phyloP scores from a whole-genome alignment of 2,797 vertebrate species.

The Danio kyathit region DNA sequence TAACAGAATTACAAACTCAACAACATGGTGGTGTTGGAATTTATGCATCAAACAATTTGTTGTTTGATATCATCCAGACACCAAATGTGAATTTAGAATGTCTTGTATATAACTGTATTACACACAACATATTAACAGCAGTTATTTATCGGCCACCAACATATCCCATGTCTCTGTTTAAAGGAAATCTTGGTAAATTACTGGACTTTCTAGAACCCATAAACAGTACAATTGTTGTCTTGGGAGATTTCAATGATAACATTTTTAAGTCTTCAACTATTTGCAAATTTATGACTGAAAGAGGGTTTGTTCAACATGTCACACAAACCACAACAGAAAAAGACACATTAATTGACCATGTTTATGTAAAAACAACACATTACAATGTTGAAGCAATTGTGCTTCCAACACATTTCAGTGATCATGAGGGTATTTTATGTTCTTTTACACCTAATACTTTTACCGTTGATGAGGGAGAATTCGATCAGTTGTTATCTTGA shows the following conservation, averaged over 20 bases:
- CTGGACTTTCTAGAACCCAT: background rate
- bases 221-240: background rate
- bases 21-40: conserved; percentile 35
- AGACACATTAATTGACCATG: too few relatives aligned
- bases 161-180: conserved; percentile 3
- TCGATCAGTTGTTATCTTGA: background rate
- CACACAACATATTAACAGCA: conserved; percentile 6
- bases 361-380: too few relatives aligned
- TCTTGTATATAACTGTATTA: background rate
- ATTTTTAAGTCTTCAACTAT: background rate
- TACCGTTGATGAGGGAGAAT: background rate
- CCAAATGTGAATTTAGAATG: conserved; percentile 27
- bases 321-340: conserved; percentile 14
- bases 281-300: conserved; percentile 1
- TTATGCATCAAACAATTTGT: background rate
- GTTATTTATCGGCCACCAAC: conserved; percentile 41
- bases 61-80: background rate
- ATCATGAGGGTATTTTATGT: conserved; percentile 11
- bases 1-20: conserved; percentile 6
- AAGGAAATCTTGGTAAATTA: background rate
- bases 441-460: background rate
- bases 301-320: conserved; percentile 23
- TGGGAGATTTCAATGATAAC: conserved; percentile 41
- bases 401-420: conserved; percentile 23
- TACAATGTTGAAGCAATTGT: background rate